phyloP scores from a whole-genome alignment of 35 echinoderm and acorn worm genomes.

The Anneissia japonica region DNA sequence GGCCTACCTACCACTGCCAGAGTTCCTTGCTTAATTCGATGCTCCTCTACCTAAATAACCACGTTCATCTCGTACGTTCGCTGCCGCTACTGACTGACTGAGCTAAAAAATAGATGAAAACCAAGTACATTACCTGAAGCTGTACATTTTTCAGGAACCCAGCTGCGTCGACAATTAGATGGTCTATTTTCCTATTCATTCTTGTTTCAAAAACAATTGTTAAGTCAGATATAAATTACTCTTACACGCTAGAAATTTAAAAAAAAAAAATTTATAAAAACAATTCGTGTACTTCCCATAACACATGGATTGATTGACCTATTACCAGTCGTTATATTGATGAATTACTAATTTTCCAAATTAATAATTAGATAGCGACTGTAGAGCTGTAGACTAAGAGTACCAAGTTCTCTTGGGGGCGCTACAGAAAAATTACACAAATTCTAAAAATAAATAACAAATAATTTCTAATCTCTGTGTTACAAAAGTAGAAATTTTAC shows the following conservation, averaged over 20 bases:
- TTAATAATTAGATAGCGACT: no score
- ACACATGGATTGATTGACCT: neutral
- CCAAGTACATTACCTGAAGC: slow-evolving; percentile 39
- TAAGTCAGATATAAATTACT: neutral
- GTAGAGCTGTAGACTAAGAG: no score
- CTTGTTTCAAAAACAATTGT: neutral
- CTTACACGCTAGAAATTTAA: no score
- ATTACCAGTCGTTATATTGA: neutral
- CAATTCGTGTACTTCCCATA: neutral
- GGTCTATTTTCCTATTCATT: slow-evolving; percentile 36
- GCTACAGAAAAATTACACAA: neutral
- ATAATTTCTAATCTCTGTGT: neutral
- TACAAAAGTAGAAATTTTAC: no score
- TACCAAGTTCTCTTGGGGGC: neutral
- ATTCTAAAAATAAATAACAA: neutral
- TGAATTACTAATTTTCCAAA: no score
- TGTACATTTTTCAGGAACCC: slow-evolving; percentile 78
- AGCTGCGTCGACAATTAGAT: slow-evolving; percentile 67
- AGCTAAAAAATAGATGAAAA: no score
- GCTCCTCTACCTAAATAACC: no score
- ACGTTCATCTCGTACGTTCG: no score
- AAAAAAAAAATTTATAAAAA: neutral
- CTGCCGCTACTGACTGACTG: no score
- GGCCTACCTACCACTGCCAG: no score
- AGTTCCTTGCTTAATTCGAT: no score